Base-by-base conservation (phyloP, 2,797 vertebrate species). In the Arrhamphus sclerolepis region DNA sequence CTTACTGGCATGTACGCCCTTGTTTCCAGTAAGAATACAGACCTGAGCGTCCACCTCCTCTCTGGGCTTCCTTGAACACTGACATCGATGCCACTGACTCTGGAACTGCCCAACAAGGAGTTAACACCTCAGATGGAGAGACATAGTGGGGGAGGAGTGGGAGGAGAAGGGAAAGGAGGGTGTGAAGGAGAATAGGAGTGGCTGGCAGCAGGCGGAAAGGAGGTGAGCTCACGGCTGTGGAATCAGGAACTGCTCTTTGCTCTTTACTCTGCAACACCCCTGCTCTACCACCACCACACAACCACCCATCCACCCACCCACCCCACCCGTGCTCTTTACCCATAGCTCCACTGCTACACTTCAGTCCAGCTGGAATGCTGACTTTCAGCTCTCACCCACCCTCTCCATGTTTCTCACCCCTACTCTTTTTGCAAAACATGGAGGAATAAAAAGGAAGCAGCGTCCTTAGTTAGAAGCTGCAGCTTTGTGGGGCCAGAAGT, bases 201-300 rank as follows among this genome's bases (percentile, higher is more conserved):
- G 83, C 76, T 83, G 84, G 75, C 65, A 65, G 80, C 73, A 81
- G 76, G 77, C 85, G 50, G 78, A 86, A 85, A 91, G 87, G 85
- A 87, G 89, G 88, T 92, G 90, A 92, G 91, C 90, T 92, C 82
- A 89, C 85, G 87, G 85, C 86, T 83, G 75, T 85, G 86, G 92
- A 91, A 93, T 92, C 88, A 87, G 84, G 82, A 88, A 86, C 72
- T 87, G 82, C 81, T 89, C 81, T 87, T 75, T 88, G 85, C 83
- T 89, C 88, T 89, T 86, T 85, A 80, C 78, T 60, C 81, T 77
- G 74, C 75, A 75, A 83, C 89, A 63, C 86, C 90, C 86, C 88
- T 90, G 84, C 88, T 83, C 75, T 62, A 46, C 81, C 64, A 50
- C 81, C 74, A 70, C 77, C 54, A 38, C 81, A 75, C n/a, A n/a